Percentiles rank a stretch among this genome's conserved stretches.
Evolutionary conservation across 2,113 vertebrate genomes (phyloP).

Genomic region (Callipepla californica): DNA sequence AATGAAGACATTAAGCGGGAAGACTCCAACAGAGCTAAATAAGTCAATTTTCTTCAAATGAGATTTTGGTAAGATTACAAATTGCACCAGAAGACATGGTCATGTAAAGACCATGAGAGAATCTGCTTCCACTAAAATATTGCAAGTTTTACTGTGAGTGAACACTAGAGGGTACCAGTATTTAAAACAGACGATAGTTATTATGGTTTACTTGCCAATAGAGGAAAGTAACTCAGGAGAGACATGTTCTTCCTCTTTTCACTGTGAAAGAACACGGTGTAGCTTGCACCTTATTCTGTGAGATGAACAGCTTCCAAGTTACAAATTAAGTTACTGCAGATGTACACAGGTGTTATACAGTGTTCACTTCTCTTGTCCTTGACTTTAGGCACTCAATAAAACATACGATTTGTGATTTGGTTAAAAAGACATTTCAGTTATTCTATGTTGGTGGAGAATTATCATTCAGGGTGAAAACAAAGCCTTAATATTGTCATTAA

Average conservation of each 20-base stretch:
- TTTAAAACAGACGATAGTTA: constrained; percentile 11
- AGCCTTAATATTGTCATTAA: not conserved
- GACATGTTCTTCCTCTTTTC: not conserved
- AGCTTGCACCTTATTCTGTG: not conserved
- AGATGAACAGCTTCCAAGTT: not conserved
- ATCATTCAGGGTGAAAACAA: not conserved
- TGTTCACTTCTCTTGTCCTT: not conserved
- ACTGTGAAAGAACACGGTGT: not conserved
- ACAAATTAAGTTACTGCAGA: not conserved
- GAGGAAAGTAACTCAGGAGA: not conserved
- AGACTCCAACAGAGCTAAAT: not conserved
- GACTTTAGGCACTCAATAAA: not conserved
- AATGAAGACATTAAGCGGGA: not conserved
- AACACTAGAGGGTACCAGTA: constrained; percentile 61
- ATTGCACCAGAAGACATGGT: not conserved
- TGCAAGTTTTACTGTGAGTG: not conserved
- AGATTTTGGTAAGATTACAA: not conserved
- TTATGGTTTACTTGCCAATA: not conserved
- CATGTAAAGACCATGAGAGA: not conserved
- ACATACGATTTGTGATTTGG: not conserved
- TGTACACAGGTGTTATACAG: not conserved
- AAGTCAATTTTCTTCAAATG: not conserved
- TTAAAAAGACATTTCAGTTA: not conserved
- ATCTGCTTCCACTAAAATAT: not conserved
- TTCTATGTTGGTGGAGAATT: not conserved